Percentiles rank a stretch among this genome's conserved stretches.
phyloP scores from a whole-genome alignment of 2,888 invertebrate species.

The Allacma fusca region DNA sequence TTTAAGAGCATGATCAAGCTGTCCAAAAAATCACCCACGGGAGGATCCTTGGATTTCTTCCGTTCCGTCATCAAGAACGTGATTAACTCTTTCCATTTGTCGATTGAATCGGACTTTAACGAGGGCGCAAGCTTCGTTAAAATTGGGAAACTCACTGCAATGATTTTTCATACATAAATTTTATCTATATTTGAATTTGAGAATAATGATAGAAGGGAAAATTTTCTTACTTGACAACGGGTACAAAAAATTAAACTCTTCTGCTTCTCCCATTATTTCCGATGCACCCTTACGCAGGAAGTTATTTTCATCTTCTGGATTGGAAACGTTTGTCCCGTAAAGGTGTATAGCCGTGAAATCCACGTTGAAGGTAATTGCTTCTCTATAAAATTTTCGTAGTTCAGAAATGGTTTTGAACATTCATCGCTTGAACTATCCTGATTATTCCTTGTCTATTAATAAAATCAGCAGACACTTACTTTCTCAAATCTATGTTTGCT shows the following conservation, averaged over 20 bases:
- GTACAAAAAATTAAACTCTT: not conserved
- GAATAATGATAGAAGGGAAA: too few species aligned
- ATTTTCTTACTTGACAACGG: not conserved
- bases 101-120: not conserved
- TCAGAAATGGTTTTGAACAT: too few species aligned
- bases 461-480: not conserved
- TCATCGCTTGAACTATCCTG: too few species aligned
- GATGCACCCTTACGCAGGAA: not conserved
- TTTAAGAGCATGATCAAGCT: not conserved
- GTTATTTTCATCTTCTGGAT: not conserved
- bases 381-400: not conserved
- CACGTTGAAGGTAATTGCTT: not conserved
- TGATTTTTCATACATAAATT: too few species aligned
- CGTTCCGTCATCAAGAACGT: not conserved
- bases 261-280: not conserved
- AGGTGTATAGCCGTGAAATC: not conserved
- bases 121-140: not conserved
- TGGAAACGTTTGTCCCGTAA: not conserved
- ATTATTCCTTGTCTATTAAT: too few species aligned
- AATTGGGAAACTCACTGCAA: conserved; percentile 9
- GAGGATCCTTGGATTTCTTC: too few species aligned
- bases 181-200: too few species aligned
- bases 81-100: not conserved
- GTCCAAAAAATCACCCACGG: not conserved
- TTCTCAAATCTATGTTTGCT: not conserved